These are phyloP conservation scores for Ploceus nigricollis DNA, from an alignment of 2,113 vertebrate genomes.

Conservation along the genomic window DNA sequence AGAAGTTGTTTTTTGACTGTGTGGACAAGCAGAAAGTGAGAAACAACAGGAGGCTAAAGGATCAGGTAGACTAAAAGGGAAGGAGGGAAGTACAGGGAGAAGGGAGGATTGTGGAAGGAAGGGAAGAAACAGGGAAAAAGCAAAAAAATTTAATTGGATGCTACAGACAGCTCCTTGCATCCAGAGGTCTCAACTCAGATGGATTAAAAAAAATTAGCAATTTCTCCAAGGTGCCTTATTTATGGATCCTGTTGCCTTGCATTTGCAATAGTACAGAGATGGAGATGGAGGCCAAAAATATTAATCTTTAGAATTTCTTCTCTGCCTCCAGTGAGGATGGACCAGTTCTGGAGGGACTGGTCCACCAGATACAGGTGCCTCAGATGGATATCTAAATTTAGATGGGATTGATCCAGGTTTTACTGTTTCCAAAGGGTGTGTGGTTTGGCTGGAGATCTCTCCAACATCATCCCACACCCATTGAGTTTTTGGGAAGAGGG, in stretches of 20 bases:
- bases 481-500: background rate
- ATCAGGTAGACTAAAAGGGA: background rate
- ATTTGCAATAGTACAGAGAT: background rate
- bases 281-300: background rate
- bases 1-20: background rate
- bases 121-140: background rate
- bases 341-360: background rate
- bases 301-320: background rate
- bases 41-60: background rate
- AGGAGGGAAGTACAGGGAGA: background rate
- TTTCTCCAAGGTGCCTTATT: background rate
- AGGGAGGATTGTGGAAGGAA: background rate
- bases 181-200: background rate
- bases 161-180: background rate
- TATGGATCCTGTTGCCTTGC: background rate
- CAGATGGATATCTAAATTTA: background rate
- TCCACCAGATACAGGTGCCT: background rate
- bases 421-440: background rate
- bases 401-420: background rate
- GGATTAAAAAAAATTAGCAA: background rate
- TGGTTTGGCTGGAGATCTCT: background rate
- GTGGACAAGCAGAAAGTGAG: background rate
- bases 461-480: accelerated
- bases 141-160: background rate
- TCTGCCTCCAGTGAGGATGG: background rate